Conservation (phyloP, 1,140 invertebrate species). For the Habropoda laboriosa region DNA sequence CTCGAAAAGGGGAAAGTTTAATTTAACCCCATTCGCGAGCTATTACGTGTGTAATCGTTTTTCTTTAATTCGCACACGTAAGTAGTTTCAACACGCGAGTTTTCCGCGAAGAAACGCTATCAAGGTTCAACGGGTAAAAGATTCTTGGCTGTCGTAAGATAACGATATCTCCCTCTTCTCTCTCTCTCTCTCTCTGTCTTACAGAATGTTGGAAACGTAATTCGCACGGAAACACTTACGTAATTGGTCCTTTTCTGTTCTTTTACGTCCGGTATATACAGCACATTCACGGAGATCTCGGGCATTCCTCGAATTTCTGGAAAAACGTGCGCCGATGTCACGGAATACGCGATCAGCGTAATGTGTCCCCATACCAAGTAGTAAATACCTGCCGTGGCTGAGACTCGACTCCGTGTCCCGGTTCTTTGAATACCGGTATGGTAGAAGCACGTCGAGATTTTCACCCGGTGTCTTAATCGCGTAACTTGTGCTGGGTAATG, state of each 20-base stretch:
- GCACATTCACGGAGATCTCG: conserved; percentile 9
- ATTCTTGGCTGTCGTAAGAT: neutral
- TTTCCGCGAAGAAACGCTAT: conserved; percentile 11
- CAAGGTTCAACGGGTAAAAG: neutral
- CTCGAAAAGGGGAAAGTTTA: neutral
- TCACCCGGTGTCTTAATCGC: conserved; percentile 47
- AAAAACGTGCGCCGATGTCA: conserved; percentile 51
- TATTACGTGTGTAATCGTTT: conserved; percentile 16
- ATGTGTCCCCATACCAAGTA: conserved; percentile 37
- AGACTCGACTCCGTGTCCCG: conserved; percentile 35
- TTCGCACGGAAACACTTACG: conserved; percentile 39
- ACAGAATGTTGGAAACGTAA: conserved; percentile 24
- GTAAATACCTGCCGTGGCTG: conserved; percentile 46
- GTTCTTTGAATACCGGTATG: conserved; percentile 55
- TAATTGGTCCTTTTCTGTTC: conserved; percentile 29
- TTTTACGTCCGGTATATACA: neutral
- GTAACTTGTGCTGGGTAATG: conserved; percentile 48
- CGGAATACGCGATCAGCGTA: conserved; percentile 43
- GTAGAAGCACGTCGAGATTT: conserved; percentile 49
- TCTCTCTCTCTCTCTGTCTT: too few relatives aligned
- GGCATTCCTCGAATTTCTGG: conserved; percentile 50
- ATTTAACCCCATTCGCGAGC: neutral
- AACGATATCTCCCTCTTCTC: conserved; percentile 37
- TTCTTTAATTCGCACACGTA: conserved; percentile 3
- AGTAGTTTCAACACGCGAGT: conserved; percentile 11